Conservation (phyloP, 2,888 invertebrate genomes). For the Chaetogeoica ovagalla region DNA sequence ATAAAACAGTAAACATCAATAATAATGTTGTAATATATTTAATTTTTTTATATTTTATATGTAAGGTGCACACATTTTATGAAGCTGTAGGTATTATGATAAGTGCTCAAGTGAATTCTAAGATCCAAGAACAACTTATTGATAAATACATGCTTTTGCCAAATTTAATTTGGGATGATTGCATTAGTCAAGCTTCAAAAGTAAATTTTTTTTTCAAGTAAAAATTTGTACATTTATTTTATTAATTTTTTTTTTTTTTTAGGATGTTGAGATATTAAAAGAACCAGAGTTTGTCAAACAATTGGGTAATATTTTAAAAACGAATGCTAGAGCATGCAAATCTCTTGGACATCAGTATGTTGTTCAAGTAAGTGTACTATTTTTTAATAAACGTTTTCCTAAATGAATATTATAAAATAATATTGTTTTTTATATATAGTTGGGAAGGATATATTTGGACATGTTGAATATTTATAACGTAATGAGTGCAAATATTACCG, state of each 20-base stretch:
- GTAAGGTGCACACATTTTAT: conserved; percentile 89
- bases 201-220: conserved; percentile 58
- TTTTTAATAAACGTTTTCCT: neutral
- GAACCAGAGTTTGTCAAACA: conserved; percentile 97
- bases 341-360: conserved; percentile 96
- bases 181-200: conserved; percentile 93
- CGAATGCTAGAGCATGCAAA: conserved; percentile 98
- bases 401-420: neutral
- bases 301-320: conserved; percentile 95
- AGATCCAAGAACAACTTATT: conserved; percentile 89
- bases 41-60: conserved; percentile 47
- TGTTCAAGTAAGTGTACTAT: conserved; percentile 63
- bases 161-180: conserved; percentile 98
- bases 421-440: conserved; percentile 63
- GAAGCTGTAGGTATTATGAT: conserved; percentile 99
- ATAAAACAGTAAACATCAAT: conserved; percentile 19
- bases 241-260: conserved; percentile 55
- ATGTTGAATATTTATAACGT: conserved; percentile 98
- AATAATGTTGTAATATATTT: neutral
- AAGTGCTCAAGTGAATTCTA: conserved; percentile 88
- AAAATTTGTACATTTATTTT: neutral
- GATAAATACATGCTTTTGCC: conserved; percentile 97
- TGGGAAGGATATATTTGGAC: conserved; percentile 96
- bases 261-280: conserved; percentile 93
- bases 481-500: conserved; percentile 92